Evolutionary conservation across 2,113 vertebrate species (phyloP), one percentile per base, ranked within the genome.

Genomic region (Elephantulus edwardii): DNA sequence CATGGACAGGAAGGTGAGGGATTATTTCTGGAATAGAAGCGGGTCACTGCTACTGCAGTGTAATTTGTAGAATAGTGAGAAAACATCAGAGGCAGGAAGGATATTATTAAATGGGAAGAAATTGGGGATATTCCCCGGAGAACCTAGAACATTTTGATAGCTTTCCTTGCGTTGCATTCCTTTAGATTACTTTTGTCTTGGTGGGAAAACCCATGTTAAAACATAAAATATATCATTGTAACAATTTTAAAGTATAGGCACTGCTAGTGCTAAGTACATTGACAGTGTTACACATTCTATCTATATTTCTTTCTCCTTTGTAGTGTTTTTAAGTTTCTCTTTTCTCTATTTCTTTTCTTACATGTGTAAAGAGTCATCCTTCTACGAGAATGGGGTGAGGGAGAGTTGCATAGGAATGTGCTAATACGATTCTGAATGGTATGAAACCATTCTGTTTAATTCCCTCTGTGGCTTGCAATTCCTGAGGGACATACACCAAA

Each of bases 341-440:
- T 71, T 77, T 40, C 30, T 70, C 35, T 76, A 19, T 91, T 42
- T 77, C 13, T n/a, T 1, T 66, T 40, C 52, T 24, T 17, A 60
- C 5, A 64, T 81, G 71, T 60, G 54, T 80, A 19, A 90, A 28
- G 30, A 46, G 24, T 54, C 9, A 46, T 88, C 58, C 24, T 91
- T 91, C 85, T 60, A 64, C 71, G 58, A 93, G 54, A 56, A 88
- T 76, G 28, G 44, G 79, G 66, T 56, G 60, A 5, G 30, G 77
- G 46, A 77, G 35, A 46, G 30, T 52, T 95, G 42, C 33, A 30
- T 81, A 58, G 64, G 91, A 90, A 74, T 88, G 91, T 80, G 89
- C 86, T 95, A 94, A 95, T 90, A 90, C 54, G 88, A 80, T 86
- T 90, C 80, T 92, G 86, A 95, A 84, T 94, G 92, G 87, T 91